Percentiles rank a stretch among this genome's conserved stretches.
phyloP scores from a whole-genome alignment of 2,888 invertebrate species.

The Sesia apiformis region DNA sequence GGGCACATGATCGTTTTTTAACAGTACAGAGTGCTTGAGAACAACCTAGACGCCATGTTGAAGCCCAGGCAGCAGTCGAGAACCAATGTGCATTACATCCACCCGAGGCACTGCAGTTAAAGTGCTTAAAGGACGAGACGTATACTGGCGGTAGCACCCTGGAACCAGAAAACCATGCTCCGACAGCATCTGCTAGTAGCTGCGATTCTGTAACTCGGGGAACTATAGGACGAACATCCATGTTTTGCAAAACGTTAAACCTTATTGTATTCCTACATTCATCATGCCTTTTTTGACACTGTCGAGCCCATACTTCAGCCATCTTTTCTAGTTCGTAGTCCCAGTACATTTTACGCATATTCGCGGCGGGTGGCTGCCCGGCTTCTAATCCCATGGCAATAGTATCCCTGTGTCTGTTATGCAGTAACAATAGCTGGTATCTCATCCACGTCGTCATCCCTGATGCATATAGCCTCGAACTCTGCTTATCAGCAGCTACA shows the following conservation, averaged over 20 bases:
- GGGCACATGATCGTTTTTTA: slow-evolving; percentile 41
- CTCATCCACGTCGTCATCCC: slow-evolving; percentile 67
- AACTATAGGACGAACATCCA: slow-evolving; percentile 57
- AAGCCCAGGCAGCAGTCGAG: slow-evolving; percentile 59
- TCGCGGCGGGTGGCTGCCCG: slow-evolving; percentile 62
- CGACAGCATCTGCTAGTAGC: slow-evolving; percentile 55
- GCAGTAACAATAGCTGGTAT: slow-evolving; percentile 51
- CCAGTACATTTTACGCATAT: slow-evolving; percentile 71
- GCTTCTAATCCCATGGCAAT: slow-evolving; percentile 63
- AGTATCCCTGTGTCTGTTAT: slow-evolving; percentile 62
- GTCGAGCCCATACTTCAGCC: slow-evolving; percentile 66
- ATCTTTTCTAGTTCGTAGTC: slow-evolving; percentile 60
- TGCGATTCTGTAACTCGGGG: slow-evolving; percentile 58
- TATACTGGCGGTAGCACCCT: slow-evolving; percentile 45
- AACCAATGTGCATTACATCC: slow-evolving; percentile 65
- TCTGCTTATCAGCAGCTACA: slow-evolving; percentile 40
- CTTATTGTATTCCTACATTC: slow-evolving; percentile 61
- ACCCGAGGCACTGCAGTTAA: slow-evolving; percentile 54
- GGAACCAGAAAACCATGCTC: slow-evolving; percentile 62
- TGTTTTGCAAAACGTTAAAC: slow-evolving; percentile 60
- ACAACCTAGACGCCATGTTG: slow-evolving; percentile 61
- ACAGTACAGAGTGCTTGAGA: slow-evolving; percentile 58
- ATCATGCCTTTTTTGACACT: slow-evolving; percentile 66
- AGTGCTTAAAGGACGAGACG: slow-evolving; percentile 48
- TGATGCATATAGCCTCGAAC: slow-evolving; percentile 50